These are phyloP conservation scores for Gallirallus australis DNA, from an alignment of 2,797 vertebrate species.

Conservation along the genomic window DNA sequence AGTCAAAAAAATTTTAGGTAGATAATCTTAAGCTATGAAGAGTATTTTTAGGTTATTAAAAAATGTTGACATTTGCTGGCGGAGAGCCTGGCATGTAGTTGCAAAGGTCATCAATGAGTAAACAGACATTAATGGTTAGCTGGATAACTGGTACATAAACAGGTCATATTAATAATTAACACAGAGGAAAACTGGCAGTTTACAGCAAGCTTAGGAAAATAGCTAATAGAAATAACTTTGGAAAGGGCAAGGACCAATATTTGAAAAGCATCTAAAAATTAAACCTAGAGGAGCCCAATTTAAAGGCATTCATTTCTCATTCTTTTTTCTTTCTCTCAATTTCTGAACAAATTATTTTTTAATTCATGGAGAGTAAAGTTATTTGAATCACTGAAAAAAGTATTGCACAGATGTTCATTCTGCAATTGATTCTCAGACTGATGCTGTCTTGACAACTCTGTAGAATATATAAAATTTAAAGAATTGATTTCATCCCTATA, in stretches of 20 bases:
- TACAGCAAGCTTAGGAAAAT: conserved; percentile 60
- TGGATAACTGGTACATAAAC: conserved; percentile 93
- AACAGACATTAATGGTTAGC: conserved; percentile 99
- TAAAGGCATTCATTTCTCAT: neutral
- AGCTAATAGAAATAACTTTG: conserved; percentile 51
- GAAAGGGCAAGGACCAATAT: conserved; percentile 51
- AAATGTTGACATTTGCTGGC: conserved; percentile 87
- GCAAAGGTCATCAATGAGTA: conserved; percentile 96
- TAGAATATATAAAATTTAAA: conserved; percentile 24
- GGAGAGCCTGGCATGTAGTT: conserved; percentile 86
- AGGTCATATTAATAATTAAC: conserved; percentile 98
- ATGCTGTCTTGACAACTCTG: neutral
- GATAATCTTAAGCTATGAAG: conserved; percentile 37
- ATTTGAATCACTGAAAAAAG: conserved; percentile 13
- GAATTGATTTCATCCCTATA: neutral
- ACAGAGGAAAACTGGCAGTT: conserved; percentile 75
- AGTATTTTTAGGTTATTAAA: conserved; percentile 60
- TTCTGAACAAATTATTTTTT: neutral
- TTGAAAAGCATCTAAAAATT: conserved; percentile 34
- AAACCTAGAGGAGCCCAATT: neutral
- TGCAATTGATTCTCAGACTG: neutral
- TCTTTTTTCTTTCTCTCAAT: neutral
- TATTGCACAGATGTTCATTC: conserved; percentile 3
- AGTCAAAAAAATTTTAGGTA: neutral
- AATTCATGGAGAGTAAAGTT: conserved; percentile 25